Evolutionary conservation across 2,888 invertebrate species (phyloP), one percentile per base, ranked within the genome.

Genomic region (Atethmia centrago): DNA sequence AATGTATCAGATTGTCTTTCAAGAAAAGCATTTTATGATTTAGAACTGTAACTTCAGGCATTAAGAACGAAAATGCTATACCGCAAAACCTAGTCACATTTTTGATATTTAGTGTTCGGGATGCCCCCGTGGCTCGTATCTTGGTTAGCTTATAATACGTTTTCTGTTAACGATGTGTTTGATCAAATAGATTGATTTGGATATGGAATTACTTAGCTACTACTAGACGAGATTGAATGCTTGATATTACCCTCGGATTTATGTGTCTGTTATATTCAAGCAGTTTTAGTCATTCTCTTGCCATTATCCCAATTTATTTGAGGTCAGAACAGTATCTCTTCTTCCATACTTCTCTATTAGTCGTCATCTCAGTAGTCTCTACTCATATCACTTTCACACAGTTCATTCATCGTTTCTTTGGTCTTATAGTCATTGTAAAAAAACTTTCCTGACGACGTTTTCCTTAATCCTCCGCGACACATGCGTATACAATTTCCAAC

Each of bases 91-190:
- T 31, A 36, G 56, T 40, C 28, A 16, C 64, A 64, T 64, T 71
- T 82, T 65, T 61, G 58, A 47, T 76, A 65, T 71, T 59, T 64
- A 55, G 36, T 62, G 40, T 62, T 68, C 63, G 25, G 49, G 42
- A 42, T 19, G 67, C 61, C 53, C 58, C 28, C 63, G 9, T 14
- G 36, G 31, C 28, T 72, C 59, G 51, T 70, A 74, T 83, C 80
- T 79, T 82, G 83, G 83, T 83, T 80, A 63, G 67, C 70, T 79
- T 65, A 74, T 61, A 71, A 64, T 77, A 47, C 28, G 55, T 36
- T 31, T 31, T 21, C 31, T 63, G 36, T 70, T 74, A 36, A 59
- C 75, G 59, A 62, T 31, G 31, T 69, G 42, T 72, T 61, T 51
- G 56, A 58, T 71, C 45, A 71, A 69, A 56, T 56, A 19, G 47